Conservation (phyloP, 1,140 invertebrate species). For the Popillia japonica region DNA sequence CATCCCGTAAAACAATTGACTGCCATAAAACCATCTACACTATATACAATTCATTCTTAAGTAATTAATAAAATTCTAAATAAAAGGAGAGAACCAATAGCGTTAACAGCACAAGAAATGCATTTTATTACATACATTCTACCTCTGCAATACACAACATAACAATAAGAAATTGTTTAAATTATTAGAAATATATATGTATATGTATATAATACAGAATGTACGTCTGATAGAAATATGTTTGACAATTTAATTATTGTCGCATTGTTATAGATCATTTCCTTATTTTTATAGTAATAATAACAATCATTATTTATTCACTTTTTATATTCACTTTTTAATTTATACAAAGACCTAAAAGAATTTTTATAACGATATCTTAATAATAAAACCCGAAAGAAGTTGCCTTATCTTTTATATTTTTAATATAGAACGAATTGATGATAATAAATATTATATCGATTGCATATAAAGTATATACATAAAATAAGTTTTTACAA, state of each 20-base stretch:
- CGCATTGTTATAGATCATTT: not conserved
- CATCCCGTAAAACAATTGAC: not conserved
- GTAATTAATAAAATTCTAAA: not conserved
- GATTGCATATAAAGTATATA: not conserved
- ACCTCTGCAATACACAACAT: conserved; percentile 27
- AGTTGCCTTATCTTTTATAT: conserved; percentile 35
- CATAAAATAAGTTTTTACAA: not conserved
- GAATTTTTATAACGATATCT: conserved; percentile 20
- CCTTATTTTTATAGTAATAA: not conserved
- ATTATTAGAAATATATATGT: not conserved
- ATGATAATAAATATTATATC: not conserved
- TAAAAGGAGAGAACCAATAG: not conserved
- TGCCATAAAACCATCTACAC: not conserved
- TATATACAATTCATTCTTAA: not conserved
- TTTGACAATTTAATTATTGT: not conserved
- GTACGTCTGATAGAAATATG: not conserved
- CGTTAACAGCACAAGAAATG: not conserved
- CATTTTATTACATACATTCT: conserved; percentile 20
- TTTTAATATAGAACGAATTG: not conserved
- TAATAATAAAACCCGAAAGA: not conserved
- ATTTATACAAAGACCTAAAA: not conserved
- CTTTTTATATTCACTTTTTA: not conserved
- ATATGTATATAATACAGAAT: not conserved
- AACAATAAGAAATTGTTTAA: not conserved
- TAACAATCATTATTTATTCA: not conserved